phyloP scores from a whole-genome alignment of 2,113 vertebrate species.

The Hystrix cristata region DNA sequence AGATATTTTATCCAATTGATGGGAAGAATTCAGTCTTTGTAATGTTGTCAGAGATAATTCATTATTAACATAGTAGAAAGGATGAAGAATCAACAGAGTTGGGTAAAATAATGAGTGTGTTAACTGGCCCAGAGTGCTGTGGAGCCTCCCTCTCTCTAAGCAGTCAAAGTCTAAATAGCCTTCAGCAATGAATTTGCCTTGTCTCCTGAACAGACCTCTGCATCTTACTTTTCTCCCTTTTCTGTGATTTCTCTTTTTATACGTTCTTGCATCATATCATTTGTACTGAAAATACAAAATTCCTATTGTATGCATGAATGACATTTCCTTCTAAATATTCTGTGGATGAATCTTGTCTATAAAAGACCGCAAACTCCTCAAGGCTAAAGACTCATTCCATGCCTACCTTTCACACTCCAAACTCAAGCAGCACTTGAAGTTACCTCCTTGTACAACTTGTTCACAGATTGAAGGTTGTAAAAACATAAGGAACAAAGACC shows the following conservation, averaged over 20 bases:
- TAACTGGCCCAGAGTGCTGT: background rate
- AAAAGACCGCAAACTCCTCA: background rate
- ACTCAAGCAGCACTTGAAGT: background rate
- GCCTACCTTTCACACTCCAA: background rate
- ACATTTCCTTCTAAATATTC: conserved; percentile 39
- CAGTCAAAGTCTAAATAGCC: background rate
- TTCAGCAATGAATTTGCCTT: background rate
- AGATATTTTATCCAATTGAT: background rate
- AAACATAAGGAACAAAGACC: background rate
- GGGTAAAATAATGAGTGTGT: background rate
- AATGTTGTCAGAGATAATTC: background rate
- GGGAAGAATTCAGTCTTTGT: background rate
- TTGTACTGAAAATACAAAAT: background rate
- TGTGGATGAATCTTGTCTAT: background rate
- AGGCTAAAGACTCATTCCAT: background rate
- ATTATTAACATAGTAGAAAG: background rate
- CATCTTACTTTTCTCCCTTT: background rate
- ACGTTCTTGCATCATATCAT: background rate
- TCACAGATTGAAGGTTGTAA: background rate
- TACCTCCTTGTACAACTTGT: background rate
- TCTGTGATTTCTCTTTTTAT: background rate
- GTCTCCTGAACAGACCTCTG: conserved; percentile 14
- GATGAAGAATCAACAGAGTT: background rate
- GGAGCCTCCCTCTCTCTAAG: background rate
- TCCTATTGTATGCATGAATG: background rate